Percentiles rank a stretch among this genome's conserved stretches.
These are phyloP conservation scores for Drosophila subpulchrella DNA, from an alignment of 1,140 invertebrate species.

Conservation along the genomic window DNA sequence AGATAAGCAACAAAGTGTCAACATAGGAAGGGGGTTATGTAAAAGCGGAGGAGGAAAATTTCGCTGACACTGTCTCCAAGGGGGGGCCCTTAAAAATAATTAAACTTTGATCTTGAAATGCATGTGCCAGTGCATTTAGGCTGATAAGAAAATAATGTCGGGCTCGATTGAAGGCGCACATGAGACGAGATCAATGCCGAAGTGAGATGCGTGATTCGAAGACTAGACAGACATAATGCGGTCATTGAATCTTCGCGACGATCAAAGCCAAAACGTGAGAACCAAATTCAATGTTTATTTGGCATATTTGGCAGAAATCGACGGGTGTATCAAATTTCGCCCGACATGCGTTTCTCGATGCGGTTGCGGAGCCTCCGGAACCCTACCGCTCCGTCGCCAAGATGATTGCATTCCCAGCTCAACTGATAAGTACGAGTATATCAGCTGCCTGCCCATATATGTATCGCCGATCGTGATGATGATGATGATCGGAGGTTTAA, in stretches of 20 bases:
- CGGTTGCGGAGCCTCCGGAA: constrained; percentile 14
- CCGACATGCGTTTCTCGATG: constrained; percentile 24
- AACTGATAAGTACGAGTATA: constrained; percentile 34
- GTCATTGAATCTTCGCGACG: constrained; percentile 46
- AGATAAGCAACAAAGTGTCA: constrained; percentile 46
- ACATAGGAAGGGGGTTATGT: background rate
- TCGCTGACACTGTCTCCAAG: constrained; percentile 27
- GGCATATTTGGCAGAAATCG: constrained; percentile 10
- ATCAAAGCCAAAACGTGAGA: constrained; percentile 41
- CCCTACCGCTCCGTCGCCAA: constrained; percentile 2
- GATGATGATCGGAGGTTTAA: constrained; percentile 68
- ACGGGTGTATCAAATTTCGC: constrained; percentile 16
- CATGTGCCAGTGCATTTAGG: constrained; percentile 24
- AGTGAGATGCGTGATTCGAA: constrained; percentile 11
- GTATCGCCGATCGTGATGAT: constrained; percentile 17
- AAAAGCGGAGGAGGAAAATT: background rate
- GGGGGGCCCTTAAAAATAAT: constrained; percentile 26
- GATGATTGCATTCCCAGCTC: constrained; percentile 25
- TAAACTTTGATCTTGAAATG: constrained; percentile 46
- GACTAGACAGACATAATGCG: constrained; percentile 38
- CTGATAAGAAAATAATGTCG: constrained; percentile 28
- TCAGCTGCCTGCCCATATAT: constrained; percentile 20
- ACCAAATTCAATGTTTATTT: constrained; percentile 29
- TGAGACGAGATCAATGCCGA: constrained; percentile 19
- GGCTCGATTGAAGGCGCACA: constrained; percentile 14